These are phyloP conservation scores for Pollimyrus isidori DNA, from an alignment of 2,113 vertebrate genomes.

Conservation along the genomic window DNA sequence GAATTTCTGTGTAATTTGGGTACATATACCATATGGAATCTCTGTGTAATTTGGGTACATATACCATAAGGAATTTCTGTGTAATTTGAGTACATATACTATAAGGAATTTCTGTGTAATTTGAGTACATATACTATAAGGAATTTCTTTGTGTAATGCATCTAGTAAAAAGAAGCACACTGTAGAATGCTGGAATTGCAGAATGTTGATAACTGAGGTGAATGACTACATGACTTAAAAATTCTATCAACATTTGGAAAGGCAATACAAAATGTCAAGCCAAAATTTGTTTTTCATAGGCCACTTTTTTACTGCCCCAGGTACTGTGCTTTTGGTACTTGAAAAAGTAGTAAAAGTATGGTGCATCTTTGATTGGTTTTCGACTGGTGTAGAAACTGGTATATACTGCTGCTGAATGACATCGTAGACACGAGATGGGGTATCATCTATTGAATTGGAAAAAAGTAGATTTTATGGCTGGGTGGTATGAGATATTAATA, in stretches of 20 bases:
- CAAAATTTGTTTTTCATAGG: background rate
- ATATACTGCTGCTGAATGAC: background rate
- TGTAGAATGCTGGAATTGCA: background rate
- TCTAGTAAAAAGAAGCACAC: background rate
- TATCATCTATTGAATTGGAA: background rate
- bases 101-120: background rate
- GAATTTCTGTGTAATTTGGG: background rate
- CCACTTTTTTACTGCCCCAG: background rate
- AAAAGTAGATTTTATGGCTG: background rate
- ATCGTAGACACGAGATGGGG: background rate
- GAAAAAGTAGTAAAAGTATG: background rate
- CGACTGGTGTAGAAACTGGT: background rate
- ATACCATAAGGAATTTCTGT: background rate
- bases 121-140: background rate
- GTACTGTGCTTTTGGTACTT: background rate
- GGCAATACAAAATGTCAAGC: background rate
- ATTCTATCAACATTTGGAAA: background rate
- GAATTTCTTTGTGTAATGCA: background rate
- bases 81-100: background rate
- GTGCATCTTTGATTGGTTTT: background rate
- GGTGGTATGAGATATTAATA: background rate
- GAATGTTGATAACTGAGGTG: background rate
- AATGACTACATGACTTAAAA: background rate
- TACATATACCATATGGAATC: background rate
- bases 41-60: background rate